Conservation (phyloP, 2,888 invertebrate genomes). For the Nemotelus pantherinus region DNA sequence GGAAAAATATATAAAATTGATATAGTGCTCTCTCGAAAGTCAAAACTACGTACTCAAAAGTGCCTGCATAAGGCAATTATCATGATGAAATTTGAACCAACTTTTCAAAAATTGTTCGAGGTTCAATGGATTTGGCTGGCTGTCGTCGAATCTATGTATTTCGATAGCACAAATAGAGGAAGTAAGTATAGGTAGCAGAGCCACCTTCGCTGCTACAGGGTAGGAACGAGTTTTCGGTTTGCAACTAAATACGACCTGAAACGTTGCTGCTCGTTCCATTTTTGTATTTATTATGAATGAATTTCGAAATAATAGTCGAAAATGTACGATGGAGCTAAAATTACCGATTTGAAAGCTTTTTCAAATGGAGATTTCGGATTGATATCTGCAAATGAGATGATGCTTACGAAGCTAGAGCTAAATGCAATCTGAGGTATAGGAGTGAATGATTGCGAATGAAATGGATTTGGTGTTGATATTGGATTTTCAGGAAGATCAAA, state of each 20-base stretch:
- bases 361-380: slow-evolving; percentile 18
- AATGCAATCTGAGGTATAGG: neutral
- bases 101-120: slow-evolving; percentile 1
- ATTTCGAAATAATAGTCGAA: slow-evolving; percentile 22
- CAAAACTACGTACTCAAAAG: slow-evolving; percentile 17
- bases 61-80: slow-evolving; percentile 31
- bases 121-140: neutral
- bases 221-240: too few relatives aligned
- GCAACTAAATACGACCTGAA: too few relatives aligned
- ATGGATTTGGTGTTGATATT: slow-evolving; percentile 32
- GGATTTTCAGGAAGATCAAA: slow-evolving; percentile 21
- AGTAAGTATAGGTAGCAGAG: too few relatives aligned
- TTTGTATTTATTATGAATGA: neutral
- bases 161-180: neutral
- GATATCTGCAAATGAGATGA: slow-evolving; percentile 33
- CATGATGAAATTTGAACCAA: slow-evolving; percentile 4
- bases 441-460: slow-evolving; percentile 4
- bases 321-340: slow-evolving; percentile 25
- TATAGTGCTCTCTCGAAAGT: neutral
- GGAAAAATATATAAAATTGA: too few relatives aligned
- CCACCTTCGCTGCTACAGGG: too few relatives aligned
- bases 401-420: neutral
- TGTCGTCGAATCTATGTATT: neutral
- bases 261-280: too few relatives aligned
- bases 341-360: slow-evolving; percentile 26